Evolutionary conservation across 2,113 vertebrate species (phyloP).

Genomic region (Cryptotis parvus): DNA sequence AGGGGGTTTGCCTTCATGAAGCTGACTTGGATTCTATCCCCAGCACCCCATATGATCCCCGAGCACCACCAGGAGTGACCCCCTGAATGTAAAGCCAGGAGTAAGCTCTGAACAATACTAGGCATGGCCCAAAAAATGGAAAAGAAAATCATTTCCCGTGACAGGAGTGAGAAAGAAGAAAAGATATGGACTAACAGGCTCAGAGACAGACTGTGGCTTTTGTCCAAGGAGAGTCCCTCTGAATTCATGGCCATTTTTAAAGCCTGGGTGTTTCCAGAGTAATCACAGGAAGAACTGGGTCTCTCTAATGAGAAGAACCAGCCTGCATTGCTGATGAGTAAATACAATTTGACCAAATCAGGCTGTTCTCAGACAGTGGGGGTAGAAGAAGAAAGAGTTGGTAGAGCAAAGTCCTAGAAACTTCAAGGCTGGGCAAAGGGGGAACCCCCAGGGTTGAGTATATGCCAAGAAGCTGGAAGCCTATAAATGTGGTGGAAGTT

Average conservation of each 20-base stretch:
- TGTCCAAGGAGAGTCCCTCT: background rate
- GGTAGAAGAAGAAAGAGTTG: background rate
- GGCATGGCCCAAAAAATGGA: too few species aligned
- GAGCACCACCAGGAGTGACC: too few species aligned
- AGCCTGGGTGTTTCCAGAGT: background rate
- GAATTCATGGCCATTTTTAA: background rate
- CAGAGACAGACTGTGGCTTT: background rate
- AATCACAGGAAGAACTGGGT: background rate
- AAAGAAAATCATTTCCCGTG: constrained; percentile 5
- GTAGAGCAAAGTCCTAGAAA: background rate
- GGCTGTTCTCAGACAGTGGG: background rate
- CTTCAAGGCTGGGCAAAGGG: background rate
- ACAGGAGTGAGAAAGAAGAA: background rate
- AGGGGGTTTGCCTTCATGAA: too few species aligned
- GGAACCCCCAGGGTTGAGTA: background rate
- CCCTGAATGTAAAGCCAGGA: too few species aligned
- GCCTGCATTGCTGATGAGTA: background rate
- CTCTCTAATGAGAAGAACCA: constrained; percentile 12
- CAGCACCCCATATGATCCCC: too few species aligned
- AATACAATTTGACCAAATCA: background rate
- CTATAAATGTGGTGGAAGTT: background rate
- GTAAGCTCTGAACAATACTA: too few species aligned
- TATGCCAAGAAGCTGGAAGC: background rate
- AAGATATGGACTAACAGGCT: background rate
- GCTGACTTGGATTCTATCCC: too few species aligned